Conservation (phyloP, 2,113 vertebrate genomes). For the Limnothrissa miodon region DNA sequence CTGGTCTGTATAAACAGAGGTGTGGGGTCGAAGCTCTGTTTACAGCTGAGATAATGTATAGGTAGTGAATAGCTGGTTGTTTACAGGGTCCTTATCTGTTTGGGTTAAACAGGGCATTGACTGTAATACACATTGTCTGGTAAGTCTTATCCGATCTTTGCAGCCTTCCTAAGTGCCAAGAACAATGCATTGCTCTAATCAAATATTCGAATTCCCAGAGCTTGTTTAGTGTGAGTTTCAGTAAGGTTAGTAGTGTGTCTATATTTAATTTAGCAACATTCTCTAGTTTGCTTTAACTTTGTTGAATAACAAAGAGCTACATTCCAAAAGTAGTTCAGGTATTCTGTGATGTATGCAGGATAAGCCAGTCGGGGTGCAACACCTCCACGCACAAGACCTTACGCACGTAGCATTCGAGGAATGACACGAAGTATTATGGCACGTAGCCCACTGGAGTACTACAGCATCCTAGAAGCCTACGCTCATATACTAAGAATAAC, state of each 20-base stretch:
- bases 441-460: not conserved
- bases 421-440: not conserved
- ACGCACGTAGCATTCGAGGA: conserved; percentile 5
- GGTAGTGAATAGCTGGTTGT: not conserved
- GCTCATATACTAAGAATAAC: not conserved
- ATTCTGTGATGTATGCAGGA: not conserved
- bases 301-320: not conserved
- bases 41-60: not conserved
- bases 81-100: not conserved
- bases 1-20: not conserved
- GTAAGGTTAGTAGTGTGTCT: not conserved
- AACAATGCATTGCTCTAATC: not conserved
- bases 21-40: not conserved
- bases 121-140: not conserved
- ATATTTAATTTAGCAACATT: not conserved
- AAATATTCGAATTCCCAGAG: not conserved
- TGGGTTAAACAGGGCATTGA: not conserved
- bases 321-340: not conserved
- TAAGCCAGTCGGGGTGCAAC: not conserved
- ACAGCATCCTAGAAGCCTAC: not conserved
- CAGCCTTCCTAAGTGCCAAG: not conserved
- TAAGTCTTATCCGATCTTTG: not conserved
- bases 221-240: not conserved
- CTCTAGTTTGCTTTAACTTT: not conserved
- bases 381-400: not conserved